These are phyloP conservation scores for Athripsodes cinereus DNA, from an alignment of 2,888 invertebrate genomes.

Conservation along the genomic window DNA sequence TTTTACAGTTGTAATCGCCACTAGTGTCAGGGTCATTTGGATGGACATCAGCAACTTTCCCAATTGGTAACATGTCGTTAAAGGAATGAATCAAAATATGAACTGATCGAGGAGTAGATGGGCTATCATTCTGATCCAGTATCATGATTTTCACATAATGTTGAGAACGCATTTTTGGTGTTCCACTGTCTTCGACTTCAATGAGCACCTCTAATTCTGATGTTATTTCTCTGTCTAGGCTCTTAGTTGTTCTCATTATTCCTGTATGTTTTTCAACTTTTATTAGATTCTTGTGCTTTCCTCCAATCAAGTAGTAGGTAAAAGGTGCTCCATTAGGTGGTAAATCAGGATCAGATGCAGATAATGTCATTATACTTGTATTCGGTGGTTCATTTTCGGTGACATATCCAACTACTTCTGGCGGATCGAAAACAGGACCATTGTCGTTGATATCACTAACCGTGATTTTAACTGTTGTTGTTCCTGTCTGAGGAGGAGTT, in stretches of 20 bases:
- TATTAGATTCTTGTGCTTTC: constrained; percentile 69
- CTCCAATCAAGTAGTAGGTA: constrained; percentile 71
- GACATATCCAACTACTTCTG: constrained; percentile 68
- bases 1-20: constrained; percentile 83
- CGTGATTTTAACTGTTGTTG: constrained; percentile 72
- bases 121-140: constrained; percentile 86
- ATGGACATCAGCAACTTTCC: constrained; percentile 86
- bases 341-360: constrained; percentile 82
- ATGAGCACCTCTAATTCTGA: constrained; percentile 70
- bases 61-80: constrained; percentile 67
- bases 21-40: constrained; percentile 88
- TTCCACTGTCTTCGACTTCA: constrained; percentile 84
- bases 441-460: constrained; percentile 90
- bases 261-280: constrained; percentile 76
- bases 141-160: constrained; percentile 71
- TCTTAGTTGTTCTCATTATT: constrained; percentile 68
- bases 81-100: constrained; percentile 74
- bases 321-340: constrained; percentile 91
- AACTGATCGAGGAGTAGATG: constrained; percentile 76
- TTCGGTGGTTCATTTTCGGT: constrained; percentile 82
- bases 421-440: constrained; percentile 74
- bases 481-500: constrained; percentile 86
- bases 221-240: constrained; percentile 75
- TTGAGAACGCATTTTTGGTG: constrained; percentile 75
- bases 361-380: constrained; percentile 76